A percentile compares a stretch with the other conserved stretches of the same genome.
Evolutionary conservation across 1,140 invertebrate species (phyloP).

Genomic region (Papilio polytes): DNA sequence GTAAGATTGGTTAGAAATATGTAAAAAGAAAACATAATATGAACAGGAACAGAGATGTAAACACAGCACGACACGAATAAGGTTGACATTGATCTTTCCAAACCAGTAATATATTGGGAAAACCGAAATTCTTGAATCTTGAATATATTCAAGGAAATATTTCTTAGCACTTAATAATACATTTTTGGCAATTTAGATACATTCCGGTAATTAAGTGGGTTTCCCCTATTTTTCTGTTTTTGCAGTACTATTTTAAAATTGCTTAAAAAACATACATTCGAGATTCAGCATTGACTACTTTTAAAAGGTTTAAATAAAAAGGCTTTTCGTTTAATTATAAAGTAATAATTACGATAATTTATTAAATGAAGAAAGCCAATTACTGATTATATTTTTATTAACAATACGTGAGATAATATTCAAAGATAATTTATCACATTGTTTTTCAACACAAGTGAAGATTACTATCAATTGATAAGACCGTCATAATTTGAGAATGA

Average conservation of each 20-base stretch:
- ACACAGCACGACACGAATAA: background rate
- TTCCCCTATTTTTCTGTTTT: background rate
- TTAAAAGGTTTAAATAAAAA: no score
- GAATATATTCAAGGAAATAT: background rate
- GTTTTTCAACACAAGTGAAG: conserved; percentile 6
- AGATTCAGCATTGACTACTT: no score
- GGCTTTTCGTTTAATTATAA: no score
- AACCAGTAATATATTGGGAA: background rate
- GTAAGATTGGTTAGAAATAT: no score
- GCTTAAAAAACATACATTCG: background rate
- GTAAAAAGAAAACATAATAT: no score
- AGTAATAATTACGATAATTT: background rate
- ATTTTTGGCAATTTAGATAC: background rate
- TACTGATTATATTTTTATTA: background rate
- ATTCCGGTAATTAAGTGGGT: background rate
- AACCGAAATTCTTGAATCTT: background rate
- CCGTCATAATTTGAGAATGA: no score
- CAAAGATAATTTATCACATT: background rate
- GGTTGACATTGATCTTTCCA: background rate
- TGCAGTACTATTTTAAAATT: background rate
- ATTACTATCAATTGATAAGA: background rate
- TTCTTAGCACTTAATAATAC: background rate
- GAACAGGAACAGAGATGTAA: no score
- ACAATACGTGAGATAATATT: background rate
- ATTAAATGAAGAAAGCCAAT: background rate